Percentiles rank a stretch among this genome's conserved stretches.
Conservation (phyloP, 1,140 invertebrate genomes). For the Probaryconus sp. region DNA sequence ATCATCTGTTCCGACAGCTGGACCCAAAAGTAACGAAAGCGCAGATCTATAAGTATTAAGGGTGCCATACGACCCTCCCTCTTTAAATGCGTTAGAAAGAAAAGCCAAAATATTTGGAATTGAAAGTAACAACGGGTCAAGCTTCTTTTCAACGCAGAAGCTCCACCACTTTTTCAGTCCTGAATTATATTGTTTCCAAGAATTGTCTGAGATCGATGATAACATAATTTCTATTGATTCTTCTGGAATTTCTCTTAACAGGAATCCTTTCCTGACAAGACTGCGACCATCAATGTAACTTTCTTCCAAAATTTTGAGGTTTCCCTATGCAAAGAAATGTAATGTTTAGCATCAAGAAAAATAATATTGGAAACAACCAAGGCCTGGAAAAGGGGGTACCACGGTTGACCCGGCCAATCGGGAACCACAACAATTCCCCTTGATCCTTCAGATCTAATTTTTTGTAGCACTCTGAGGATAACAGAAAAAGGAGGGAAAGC, state of each 20-base stretch:
- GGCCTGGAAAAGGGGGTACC: slow-evolving; percentile 30
- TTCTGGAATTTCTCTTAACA: slow-evolving; percentile 34
- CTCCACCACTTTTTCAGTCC: slow-evolving; percentile 32
- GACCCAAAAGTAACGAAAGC: slow-evolving; percentile 9
- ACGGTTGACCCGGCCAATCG: slow-evolving; percentile 19
- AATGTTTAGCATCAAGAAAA: neutral
- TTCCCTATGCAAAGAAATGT: slow-evolving; percentile 1
- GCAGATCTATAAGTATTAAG: slow-evolving; percentile 42
- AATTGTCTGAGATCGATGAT: slow-evolving; percentile 54
- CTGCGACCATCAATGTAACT: slow-evolving; percentile 47
- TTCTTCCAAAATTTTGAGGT: slow-evolving; percentile 1
- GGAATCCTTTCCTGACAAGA: slow-evolving; percentile 55
- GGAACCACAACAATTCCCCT: slow-evolving; percentile 22
- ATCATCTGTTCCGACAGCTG: slow-evolving; percentile 37
- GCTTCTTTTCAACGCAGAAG: slow-evolving; percentile 10
- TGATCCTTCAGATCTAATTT: slow-evolving; percentile 39
- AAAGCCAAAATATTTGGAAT: slow-evolving; percentile 16
- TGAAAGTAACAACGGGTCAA: slow-evolving; percentile 3
- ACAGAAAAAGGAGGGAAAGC: slow-evolving; percentile 58
- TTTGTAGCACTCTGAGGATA: too few species aligned
- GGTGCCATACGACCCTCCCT: slow-evolving; percentile 31
- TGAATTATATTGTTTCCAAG: slow-evolving; percentile 47
- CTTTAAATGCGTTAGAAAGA: slow-evolving; percentile 35
- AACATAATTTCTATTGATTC: slow-evolving; percentile 45
- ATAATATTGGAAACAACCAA: slow-evolving; percentile 4